Evolutionary conservation across 1,140 invertebrate species (phyloP).

Genomic region (Papilio polytes): DNA sequence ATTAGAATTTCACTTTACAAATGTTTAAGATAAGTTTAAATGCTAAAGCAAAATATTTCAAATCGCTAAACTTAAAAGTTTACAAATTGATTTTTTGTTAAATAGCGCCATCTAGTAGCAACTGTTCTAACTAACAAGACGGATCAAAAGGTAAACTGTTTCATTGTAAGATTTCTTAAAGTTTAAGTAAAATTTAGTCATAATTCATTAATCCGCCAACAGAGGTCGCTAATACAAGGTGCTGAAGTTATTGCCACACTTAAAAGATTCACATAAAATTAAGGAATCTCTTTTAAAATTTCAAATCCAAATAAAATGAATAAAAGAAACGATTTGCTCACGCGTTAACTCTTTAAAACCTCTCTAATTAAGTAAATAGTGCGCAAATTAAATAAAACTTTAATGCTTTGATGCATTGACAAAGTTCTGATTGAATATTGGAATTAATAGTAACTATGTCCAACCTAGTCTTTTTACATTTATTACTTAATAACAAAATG

Average conservation of each 20-base stretch:
- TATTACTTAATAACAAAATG: not conserved
- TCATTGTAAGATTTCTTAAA: not conserved
- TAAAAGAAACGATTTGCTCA: too few relatives aligned
- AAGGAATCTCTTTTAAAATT: not conserved
- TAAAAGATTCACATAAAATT: not conserved
- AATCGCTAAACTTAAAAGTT: not conserved
- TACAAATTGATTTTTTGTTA: not conserved
- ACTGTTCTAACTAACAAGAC: not conserved
- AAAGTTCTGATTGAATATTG: too few relatives aligned
- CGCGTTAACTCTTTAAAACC: too few relatives aligned
- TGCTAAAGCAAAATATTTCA: not conserved
- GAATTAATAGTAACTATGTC: too few relatives aligned
- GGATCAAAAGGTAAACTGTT: not conserved
- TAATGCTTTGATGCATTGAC: too few relatives aligned
- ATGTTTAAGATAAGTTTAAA: too few relatives aligned
- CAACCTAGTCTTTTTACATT: too few relatives aligned
- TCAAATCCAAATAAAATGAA: too few relatives aligned
- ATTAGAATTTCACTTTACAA: too few relatives aligned
- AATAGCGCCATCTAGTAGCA: not conserved
- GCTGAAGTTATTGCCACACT: not conserved
- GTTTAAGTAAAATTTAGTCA: not conserved
- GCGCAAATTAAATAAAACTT: too few relatives aligned
- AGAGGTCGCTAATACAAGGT: not conserved
- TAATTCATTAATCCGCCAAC: not conserved
- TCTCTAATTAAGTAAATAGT: too few relatives aligned